phyloP scores from a whole-genome alignment of 1,140 invertebrate genomes.

The Drosophila trapezifrons region DNA sequence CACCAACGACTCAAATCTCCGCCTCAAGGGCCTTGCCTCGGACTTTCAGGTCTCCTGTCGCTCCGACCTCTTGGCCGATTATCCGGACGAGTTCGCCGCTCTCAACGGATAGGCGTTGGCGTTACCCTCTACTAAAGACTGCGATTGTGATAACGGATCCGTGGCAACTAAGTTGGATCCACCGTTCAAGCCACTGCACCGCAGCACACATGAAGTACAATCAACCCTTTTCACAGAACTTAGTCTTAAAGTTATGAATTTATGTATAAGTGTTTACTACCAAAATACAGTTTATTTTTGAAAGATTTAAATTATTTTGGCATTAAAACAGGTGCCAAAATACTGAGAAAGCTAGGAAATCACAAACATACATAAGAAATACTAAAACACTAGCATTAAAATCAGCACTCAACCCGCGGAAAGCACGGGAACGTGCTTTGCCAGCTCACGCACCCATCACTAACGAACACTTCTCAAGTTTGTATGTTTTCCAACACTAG shows the following conservation, averaged over 20 bases:
- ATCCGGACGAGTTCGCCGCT: slow-evolving; percentile 38
- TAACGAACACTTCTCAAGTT: slow-evolving; percentile 18
- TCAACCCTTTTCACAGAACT: not conserved
- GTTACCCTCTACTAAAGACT: slow-evolving; percentile 5
- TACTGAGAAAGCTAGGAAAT: not conserved
- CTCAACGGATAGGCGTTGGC: not conserved
- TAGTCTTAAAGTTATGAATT: not conserved
- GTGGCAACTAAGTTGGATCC: slow-evolving; percentile 1
- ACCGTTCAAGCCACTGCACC: slow-evolving; percentile 18
- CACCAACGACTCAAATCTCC: slow-evolving; percentile 76
- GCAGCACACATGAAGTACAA: slow-evolving; percentile 10
- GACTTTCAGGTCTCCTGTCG: slow-evolving; percentile 58
- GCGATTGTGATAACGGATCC: slow-evolving; percentile 38
- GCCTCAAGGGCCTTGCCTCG: slow-evolving; percentile 74
- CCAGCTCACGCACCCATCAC: slow-evolving; percentile 2
- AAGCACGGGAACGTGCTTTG: not conserved
- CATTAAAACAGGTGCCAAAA: too few relatives aligned
- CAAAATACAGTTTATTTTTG: slow-evolving; percentile 2
- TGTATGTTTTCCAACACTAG: slow-evolving; percentile 15
- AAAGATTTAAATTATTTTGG: too few relatives aligned
- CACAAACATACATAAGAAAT: not conserved
- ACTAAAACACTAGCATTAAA: too few relatives aligned
- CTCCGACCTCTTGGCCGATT: slow-evolving; percentile 54
- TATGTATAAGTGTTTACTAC: slow-evolving; percentile 1
- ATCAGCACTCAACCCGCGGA: not conserved